Conservation (phyloP, 2,113 vertebrate species). For the Dryoscopus gambensis region DNA sequence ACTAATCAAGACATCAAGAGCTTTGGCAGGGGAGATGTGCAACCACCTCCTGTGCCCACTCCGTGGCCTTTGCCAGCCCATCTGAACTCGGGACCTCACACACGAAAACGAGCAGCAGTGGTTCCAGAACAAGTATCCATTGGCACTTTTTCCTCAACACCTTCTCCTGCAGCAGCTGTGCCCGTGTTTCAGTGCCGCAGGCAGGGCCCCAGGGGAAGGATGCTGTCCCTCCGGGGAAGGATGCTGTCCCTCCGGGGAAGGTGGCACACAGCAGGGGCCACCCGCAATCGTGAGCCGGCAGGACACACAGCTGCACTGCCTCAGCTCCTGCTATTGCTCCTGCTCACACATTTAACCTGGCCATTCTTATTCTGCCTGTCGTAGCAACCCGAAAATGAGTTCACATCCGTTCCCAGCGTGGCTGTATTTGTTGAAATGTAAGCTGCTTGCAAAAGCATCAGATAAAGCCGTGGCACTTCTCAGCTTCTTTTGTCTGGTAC, state of each 20-base stretch:
- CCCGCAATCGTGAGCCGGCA: not conserved
- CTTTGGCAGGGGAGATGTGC: not conserved
- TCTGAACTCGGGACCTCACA: not conserved
- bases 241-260: not conserved
- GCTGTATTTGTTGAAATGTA: not conserved
- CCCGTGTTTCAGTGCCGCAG: not conserved
- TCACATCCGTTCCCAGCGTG: not conserved
- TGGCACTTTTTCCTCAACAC: not conserved
- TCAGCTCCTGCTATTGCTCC: not conserved
- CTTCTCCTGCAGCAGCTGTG: not conserved
- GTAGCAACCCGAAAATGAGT: not conserved
- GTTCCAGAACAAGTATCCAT: not conserved
- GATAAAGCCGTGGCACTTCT: not conserved
- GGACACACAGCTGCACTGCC: not conserved
- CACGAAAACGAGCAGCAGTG: rapidly evolving
- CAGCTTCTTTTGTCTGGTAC: not conserved
- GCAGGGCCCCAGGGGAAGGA: not conserved
- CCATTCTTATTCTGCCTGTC: not conserved
- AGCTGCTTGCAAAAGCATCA: not conserved
- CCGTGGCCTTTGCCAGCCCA: not conserved
- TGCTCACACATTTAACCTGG: not conserved
- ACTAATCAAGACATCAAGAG: not conserved
- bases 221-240: too few species aligned
- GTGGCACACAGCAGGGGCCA: not conserved
- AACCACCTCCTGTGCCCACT: not conserved